Conservation (phyloP, 2,888 invertebrate species). For the Celastrina argiolus region DNA sequence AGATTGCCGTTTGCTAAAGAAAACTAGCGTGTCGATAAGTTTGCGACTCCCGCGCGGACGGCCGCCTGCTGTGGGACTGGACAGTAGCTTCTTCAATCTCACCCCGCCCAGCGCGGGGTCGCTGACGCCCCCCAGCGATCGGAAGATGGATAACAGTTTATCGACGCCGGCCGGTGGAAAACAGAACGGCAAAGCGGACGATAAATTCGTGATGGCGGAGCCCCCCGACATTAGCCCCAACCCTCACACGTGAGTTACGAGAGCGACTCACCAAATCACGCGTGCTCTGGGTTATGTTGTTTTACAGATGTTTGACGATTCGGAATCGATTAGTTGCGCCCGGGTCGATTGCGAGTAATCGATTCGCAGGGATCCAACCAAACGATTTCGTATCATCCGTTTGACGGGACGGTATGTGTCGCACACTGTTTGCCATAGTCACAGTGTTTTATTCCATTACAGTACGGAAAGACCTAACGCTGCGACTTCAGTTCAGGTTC, state of each 20-base stretch:
- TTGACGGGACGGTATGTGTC: conserved; percentile 32
- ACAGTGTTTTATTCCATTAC: conserved; percentile 79
- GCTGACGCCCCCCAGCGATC: conserved; percentile 53
- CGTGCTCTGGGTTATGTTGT: conserved; percentile 38
- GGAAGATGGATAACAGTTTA: conserved; percentile 34
- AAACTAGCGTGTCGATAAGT: conserved; percentile 64
- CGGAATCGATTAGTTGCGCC: conserved; percentile 32
- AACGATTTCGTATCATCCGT: conserved; percentile 29
- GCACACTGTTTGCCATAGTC: conserved; percentile 44
- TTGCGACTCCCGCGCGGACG: conserved; percentile 64
- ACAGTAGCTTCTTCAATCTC: conserved; percentile 60
- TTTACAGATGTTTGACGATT: conserved; percentile 6
- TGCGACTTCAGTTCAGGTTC: conserved; percentile 96
- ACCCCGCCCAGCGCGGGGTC: conserved; percentile 72
- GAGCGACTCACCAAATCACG: conserved; percentile 47
- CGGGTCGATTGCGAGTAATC: not conserved
- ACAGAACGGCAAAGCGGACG: conserved; percentile 27
- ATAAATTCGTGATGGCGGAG: conserved; percentile 53
- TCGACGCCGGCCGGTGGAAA: conserved; percentile 26
- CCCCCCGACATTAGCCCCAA: conserved; percentile 65
- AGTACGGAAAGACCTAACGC: conserved; percentile 97
- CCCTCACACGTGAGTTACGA: conserved; percentile 73
- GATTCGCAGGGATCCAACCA: conserved; percentile 15
- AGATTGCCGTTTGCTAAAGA: conserved; percentile 75
- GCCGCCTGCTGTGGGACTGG: conserved; percentile 62